Evolutionary conservation across 2,797 vertebrate genomes (phyloP), one percentile per base, ranked within the genome.

Genomic region (Pseudochirops cupreus): DNA sequence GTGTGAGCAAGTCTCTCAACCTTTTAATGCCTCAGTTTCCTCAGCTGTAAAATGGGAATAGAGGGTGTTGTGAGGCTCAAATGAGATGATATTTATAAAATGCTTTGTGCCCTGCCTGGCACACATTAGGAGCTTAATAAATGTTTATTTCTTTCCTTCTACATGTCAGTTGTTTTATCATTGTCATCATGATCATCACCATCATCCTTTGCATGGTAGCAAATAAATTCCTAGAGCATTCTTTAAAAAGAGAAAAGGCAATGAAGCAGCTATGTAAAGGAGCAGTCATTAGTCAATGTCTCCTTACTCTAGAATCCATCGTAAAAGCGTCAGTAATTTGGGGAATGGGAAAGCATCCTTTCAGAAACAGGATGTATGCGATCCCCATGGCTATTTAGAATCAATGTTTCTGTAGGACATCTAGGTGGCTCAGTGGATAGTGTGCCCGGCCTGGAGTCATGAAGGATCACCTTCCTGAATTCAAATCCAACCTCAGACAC

Each of bases 171-270:
- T 62, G 59, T 33, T 67, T 74, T 0, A n/a, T 67, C 59, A 33
- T 62, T 11, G 33, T 67, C 31, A 67, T 58, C 53, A 53, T 53
- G 0, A n/a, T 33, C 59, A 33, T 62, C 18, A 29, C n/a, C n/a
- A 95, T 56, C 56, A 74, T 93, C 92, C 94, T 96, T 96, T 74
- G 94, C 94, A 39, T 87, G 94, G 87, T n/a, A 89, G 18, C 92
- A 96, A 97, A 97, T 28, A 94, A 95, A 82, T 62, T 55, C 91
- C 56, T 93, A 95, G 94, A 95, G 91, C 82, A 95, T 46, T 4
- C 29, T 55, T 56, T 21, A 95, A 56, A 92, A 39, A 11, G 87
- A 92, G 29, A 0, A 2, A 94, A 58, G 39, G 55, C 95, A 94
- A 94, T 9, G 91, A 95, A 96, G 94, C 67, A 29, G 91, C 82